Evolutionary conservation across 2,797 vertebrate genomes (phyloP).

Genomic region (Mionectes olivaceus): DNA sequence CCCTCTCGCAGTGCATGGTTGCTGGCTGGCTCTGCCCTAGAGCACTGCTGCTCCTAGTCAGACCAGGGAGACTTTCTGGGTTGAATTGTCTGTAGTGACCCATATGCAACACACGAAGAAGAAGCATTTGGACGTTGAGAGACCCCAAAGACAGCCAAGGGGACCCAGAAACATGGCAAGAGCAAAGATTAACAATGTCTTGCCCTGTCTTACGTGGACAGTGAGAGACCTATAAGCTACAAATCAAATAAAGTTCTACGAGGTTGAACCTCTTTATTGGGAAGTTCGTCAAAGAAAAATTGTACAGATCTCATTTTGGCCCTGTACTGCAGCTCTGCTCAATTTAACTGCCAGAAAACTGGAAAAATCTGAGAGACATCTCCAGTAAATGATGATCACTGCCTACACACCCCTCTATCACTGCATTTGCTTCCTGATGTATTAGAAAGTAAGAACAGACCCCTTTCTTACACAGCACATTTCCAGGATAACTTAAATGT

Average conservation of each 20-base stretch:
- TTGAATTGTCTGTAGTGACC: neutral
- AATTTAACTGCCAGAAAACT: neutral
- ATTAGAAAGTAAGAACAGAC: neutral
- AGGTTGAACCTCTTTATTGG: neutral
- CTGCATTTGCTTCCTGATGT: neutral
- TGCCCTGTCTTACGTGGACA: neutral
- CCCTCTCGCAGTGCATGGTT: accelerated
- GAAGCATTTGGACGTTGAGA: neutral
- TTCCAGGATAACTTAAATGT: neutral
- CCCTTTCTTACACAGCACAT: neutral
- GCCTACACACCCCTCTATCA: neutral
- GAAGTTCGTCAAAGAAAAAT: neutral
- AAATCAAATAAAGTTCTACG: neutral
- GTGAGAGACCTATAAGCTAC: neutral
- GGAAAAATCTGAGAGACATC: neutral
- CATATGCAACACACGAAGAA: neutral
- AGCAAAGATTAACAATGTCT: neutral
- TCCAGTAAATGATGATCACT: neutral
- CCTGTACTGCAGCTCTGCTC: neutral
- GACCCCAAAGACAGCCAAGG: neutral
- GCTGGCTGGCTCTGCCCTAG: too few relatives aligned
- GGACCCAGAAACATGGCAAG: neutral
- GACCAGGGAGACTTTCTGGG: neutral
- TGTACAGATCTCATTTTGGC: accelerated
- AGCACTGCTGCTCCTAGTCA: neutral